Conservation (phyloP, 2,888 invertebrate species). For the Cinara cedri region DNA sequence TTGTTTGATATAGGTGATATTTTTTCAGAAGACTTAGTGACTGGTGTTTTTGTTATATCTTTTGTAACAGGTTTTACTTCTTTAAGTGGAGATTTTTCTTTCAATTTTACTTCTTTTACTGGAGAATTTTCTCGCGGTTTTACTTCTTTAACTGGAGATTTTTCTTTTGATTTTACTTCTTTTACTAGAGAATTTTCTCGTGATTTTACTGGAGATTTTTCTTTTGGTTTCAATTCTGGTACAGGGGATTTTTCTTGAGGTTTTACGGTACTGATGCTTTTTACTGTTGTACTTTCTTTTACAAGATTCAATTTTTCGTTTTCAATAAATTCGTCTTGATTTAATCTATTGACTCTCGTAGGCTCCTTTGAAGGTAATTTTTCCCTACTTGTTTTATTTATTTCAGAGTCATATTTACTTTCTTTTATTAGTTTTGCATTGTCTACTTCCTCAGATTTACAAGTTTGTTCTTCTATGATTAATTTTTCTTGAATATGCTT, state of each 20-base stretch:
- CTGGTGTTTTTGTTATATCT: neutral
- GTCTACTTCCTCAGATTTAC: neutral
- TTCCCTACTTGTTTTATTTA: neutral
- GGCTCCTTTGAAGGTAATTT: neutral
- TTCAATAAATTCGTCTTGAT: slow-evolving; percentile 34
- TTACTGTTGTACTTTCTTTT: neutral
- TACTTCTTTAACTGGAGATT: neutral
- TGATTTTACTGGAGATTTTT: slow-evolving; percentile 32
- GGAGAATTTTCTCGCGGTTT: neutral
- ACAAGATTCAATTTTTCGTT: slow-evolving; percentile 31
- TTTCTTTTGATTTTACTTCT: too few relatives aligned
- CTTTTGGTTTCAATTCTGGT: too few relatives aligned
- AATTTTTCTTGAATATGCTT: slow-evolving; percentile 36
- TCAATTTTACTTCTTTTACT: neutral
- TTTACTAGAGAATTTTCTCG: too few relatives aligned
- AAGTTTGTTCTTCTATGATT: slow-evolving; percentile 23
- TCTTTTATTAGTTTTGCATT: slow-evolving; percentile 13
- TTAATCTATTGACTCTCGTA: neutral
- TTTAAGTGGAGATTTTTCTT: slow-evolving; percentile 43
- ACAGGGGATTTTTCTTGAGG: too few relatives aligned
- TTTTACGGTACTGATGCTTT: neutral
- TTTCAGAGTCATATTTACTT: neutral
- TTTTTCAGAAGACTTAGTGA: slow-evolving; percentile 11
- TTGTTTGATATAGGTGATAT: neutral
- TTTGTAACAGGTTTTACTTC: slow-evolving; percentile 14